Conservation (phyloP, 1,140 invertebrate genomes). For the Philopotamus ludificatus region DNA sequence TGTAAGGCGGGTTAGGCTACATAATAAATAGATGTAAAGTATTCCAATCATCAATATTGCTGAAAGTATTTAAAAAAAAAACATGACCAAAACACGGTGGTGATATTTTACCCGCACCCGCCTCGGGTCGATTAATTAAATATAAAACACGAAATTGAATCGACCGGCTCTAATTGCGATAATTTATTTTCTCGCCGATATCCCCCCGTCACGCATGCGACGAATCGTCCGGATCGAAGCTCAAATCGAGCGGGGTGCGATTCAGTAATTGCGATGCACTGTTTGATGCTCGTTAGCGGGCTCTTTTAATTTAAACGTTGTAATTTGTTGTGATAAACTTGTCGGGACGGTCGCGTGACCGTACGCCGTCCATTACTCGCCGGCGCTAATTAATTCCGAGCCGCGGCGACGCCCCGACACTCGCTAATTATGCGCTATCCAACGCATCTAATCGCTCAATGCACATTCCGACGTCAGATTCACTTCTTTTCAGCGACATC, state of each 20-base stretch:
- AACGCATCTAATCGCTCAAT: too few relatives aligned
- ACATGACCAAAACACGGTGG: too few relatives aligned
- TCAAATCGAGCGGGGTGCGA: background rate
- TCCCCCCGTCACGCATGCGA: background rate
- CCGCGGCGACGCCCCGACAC: background rate
- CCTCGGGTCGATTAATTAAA: too few relatives aligned
- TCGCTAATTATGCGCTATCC: too few relatives aligned
- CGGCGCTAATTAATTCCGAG: background rate
- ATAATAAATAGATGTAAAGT: too few relatives aligned
- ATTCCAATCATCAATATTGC: too few relatives aligned
- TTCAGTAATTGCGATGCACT: background rate
- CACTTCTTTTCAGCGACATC: too few relatives aligned
- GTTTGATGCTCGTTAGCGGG: conserved; percentile 6
- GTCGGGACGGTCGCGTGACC: background rate
- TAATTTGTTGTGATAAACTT: conserved; percentile 6
- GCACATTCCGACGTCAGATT: too few relatives aligned
- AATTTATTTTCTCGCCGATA: background rate
- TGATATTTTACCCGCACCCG: too few relatives aligned
- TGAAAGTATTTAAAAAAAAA: too few relatives aligned
- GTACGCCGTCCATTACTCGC: background rate
- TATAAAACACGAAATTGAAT: background rate
- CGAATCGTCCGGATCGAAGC: background rate
- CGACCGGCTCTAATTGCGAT: background rate
- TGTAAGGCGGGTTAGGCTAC: too few relatives aligned
- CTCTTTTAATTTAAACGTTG: conserved; percentile 2